Evolutionary conservation across 2,888 invertebrate species (phyloP).

Genomic region (Heliconius charithonia): DNA sequence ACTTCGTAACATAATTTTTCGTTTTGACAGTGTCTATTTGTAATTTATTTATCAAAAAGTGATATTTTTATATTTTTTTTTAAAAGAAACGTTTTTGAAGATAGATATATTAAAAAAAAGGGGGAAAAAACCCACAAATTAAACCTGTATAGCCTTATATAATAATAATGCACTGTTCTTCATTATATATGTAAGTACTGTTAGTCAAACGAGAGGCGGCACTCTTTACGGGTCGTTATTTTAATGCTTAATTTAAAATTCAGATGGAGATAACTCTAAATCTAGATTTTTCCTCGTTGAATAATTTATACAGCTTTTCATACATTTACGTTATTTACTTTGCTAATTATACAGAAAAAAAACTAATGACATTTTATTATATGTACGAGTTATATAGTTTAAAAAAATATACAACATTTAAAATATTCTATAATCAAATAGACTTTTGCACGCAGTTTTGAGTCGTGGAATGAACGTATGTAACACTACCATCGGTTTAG

Average conservation of each 20-base stretch:
- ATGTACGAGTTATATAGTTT: too few species aligned
- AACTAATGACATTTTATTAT: background rate
- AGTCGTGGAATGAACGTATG: too few species aligned
- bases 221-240: conserved; percentile 9
- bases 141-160: background rate
- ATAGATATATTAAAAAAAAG: too few species aligned
- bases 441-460: too few species aligned
- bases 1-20: too few species aligned
- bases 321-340: conserved; percentile 8
- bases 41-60: too few species aligned
- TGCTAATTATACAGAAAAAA: background rate
- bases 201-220: conserved; percentile 3
- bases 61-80: too few species aligned
- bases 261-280: conserved; percentile 11
- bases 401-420: too few species aligned
- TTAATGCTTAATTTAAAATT: conserved; percentile 13
- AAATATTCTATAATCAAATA: too few species aligned
- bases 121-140: background rate
- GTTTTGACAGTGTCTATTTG: too few species aligned
- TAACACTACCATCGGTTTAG: too few species aligned
- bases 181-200: conserved; percentile 5
- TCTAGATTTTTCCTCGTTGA: background rate
- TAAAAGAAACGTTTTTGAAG: too few species aligned
- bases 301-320: conserved; percentile 15
- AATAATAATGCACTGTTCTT: background rate